A percentile compares a stretch with the other conserved stretches of the same genome.
Evolutionary conservation across 2,113 vertebrate species (phyloP).

Genomic region (Hipposideros armiger): DNA sequence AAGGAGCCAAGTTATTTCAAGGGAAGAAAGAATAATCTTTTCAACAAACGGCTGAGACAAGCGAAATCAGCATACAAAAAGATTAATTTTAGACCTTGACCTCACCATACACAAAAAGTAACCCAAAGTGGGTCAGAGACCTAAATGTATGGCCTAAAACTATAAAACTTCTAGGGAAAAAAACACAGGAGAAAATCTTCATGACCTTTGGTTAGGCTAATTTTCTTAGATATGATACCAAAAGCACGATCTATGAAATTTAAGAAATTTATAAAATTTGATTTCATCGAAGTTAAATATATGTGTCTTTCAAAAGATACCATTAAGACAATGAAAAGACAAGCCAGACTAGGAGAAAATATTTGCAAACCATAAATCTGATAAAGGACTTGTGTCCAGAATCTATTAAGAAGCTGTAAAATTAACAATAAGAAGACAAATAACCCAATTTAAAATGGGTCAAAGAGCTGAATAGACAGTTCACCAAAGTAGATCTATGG

Average conservation of each 20-base stretch:
- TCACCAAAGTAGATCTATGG: neutral
- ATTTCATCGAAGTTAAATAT: constrained; percentile 1
- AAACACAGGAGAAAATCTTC: neutral
- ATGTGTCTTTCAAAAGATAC: neutral
- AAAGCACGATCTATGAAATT: neutral
- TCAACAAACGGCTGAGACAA: neutral
- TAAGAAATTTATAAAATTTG: neutral
- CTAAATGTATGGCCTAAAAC: neutral
- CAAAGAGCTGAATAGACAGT: neutral
- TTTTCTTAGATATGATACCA: neutral
- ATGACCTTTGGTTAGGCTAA: neutral
- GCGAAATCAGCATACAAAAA: too few relatives aligned
- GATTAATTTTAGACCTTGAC: neutral
- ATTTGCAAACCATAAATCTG: neutral
- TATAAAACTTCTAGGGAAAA: neutral
- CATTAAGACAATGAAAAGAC: neutral
- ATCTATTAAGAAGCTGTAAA: neutral
- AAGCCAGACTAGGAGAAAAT: neutral
- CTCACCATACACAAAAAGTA: neutral
- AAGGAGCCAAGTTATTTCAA: neutral
- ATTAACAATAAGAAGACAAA: neutral
- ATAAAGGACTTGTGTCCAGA: neutral
- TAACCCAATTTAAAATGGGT: neutral
- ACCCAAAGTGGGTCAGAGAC: neutral
- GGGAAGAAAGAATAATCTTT: rapidly evolving